Conservation (phyloP, 2,797 vertebrate genomes). For the Phrynocephalus vlangalii region DNA sequence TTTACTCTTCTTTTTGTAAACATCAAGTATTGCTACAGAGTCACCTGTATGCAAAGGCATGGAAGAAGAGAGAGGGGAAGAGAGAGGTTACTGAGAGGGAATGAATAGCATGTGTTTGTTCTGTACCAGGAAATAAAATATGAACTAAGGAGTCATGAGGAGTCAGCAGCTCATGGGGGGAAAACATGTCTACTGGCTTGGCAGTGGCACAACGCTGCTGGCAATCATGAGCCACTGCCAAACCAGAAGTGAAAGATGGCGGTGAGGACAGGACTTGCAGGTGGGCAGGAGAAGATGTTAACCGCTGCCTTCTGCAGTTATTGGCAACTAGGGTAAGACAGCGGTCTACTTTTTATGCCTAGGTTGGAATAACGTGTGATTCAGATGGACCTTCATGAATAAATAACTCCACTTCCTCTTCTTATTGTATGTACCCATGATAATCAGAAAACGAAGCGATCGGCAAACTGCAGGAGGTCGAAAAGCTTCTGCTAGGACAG, state of each 20-base stretch:
- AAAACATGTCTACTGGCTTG: neutral
- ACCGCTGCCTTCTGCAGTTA: neutral
- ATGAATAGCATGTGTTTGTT: neutral
- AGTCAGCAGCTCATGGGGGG: neutral
- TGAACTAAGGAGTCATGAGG: neutral
- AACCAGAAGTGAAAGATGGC: neutral
- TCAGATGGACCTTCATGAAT: no score
- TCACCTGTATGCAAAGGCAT: constrained; percentile 69
- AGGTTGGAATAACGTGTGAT: no score
- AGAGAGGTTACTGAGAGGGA: neutral
- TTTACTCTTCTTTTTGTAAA: constrained; percentile 69
- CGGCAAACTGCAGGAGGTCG: no score
- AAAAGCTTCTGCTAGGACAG: no score
- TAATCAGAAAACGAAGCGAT: neutral
- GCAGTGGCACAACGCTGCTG: neutral
- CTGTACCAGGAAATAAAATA: neutral
- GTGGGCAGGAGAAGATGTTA: neutral
- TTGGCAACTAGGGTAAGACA: neutral
- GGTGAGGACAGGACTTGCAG: neutral
- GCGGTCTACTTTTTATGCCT: neutral
- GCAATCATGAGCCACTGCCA: no score
- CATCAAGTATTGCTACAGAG: constrained; percentile 59
- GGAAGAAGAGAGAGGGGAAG: constrained; percentile 48
- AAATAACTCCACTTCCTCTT: no score
- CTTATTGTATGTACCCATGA: neutral